Base-by-base conservation (phyloP, 1,140 invertebrate genomes). In the Drosophila santomea region DNA sequence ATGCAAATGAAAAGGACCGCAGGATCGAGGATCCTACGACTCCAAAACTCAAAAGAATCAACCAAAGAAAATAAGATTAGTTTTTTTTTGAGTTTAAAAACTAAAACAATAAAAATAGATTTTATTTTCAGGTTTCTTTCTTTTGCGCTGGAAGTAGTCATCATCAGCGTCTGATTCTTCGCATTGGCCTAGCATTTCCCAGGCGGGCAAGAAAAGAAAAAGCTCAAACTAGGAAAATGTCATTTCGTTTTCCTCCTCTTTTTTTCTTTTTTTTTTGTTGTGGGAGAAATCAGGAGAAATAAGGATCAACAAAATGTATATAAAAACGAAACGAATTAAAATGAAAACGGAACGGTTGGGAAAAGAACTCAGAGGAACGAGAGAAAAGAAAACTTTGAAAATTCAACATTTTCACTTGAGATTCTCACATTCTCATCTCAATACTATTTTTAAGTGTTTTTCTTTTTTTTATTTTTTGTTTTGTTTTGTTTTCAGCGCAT, bases 191-290 rank as follows among this genome's bases (percentile, higher is more conserved):
- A 38, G 57, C 51, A 56, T 68, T 60, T 80, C 57, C 62, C 74
- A 71, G 72, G 77, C 69, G 81, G 90, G 79, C 91, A 86, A 86
- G 88, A 92, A 91, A 91, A 92, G 88, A 92, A 92, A 92, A 91
- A 91, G 90, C 90, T 92, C 91, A 92, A 92, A 91, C 76, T 66
- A 80, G 79, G 62, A 80, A 88, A 77, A 74, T 80, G 63, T 78
- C 64, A 23, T 71, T 64, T 67, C 56, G 47, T 64, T 63, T 79
- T 66, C 50, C 45, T 61, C 48, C 52, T 78, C 17, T 64, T 55
- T 59, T 39, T 17, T 17, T 17, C 1, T 17, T 17, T 58, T 55
- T 58, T 66, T 60, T 45, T 71, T 47, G 55, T 79, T 60, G 43
- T 51, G 61, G 47, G 47, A 57, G 45, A 67, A 68, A 66, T 68